Evolutionary conservation across 2,797 vertebrate genomes (phyloP), one percentile per base, ranked within the genome.

Genomic region (Adelosebastes latens): DNA sequence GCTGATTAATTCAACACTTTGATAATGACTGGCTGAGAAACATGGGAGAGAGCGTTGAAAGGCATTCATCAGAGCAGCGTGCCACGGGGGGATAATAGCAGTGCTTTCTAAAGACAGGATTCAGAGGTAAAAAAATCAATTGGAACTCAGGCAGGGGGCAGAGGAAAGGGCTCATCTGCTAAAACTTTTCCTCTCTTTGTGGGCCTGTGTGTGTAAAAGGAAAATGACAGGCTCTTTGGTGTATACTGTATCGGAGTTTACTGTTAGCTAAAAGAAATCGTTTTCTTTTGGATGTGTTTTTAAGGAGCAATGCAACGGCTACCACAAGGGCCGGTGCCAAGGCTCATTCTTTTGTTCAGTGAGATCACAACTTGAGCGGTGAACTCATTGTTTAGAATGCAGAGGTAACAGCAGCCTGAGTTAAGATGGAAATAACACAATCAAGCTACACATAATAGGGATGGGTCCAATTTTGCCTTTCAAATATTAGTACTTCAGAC

Each of bases 1-100:
- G 83, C 82, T 93, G 89, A 94, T 93, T 93, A 92, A 94, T 93
- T 93, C 90, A 92, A 85, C 87, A 88, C 85, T 91, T 82, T 89
- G 90, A 91, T 92, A 92, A 92, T 91, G 89, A 92, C 82, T 88
- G 81, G 84, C 84, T 89, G 88, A 75, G 82, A 89, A 89, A 83
- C 89, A 89, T 84, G 75, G 87, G 64, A 70, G 87, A 76, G 76
- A 78, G 64, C 77, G 83, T 77, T 90, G 82, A 89, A 84, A 90
- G 79, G 89, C 88, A 89, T 93, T 94, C 90, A 92, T 92, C 91
- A 92, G 87, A 80, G 79, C 84, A 79, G 72, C 31, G 60, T 86
- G 80, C 85, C 89, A 90, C 85, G 8, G 88, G 89, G 87, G 90
- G 84, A 92, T 92, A 93, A 91, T 88, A 93, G 88, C 87, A 78